Evolutionary conservation across 2,113 vertebrate genomes (phyloP), one percentile per base, ranked within the genome.

Genomic region (Channa maculata): DNA sequence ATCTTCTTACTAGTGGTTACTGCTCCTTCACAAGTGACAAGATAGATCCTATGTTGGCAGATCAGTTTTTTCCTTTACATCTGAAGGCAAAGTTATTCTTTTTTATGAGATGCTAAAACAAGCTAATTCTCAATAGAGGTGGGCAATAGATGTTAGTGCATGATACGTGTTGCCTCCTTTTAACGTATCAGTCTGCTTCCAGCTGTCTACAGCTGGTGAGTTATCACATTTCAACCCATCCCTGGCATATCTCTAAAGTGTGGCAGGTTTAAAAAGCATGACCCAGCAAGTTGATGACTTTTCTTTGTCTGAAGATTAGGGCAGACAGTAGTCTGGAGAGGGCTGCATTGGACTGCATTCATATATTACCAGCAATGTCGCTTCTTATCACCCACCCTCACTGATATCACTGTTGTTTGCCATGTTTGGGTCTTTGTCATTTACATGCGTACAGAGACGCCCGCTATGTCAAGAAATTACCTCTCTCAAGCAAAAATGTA

Each of bases 371-470:
- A 33, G 9, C 57, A 34, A 41, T 71, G 66, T 61, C 60, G 77
- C 34, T 64, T 60, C 39, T 41, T 41, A 7, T 41, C 39, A 41
- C 39, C 39, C 39, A 41, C 6, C 6, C 48, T 50, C 71, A 58
- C 41, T 70, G 45, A 53, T 69, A 45, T 75, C 63, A 78, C 43
- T n/a, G 64, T 9, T 54, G 53, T 60, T 58, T 41, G 14, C 39
- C 24, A 53, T 46, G 58, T 50, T 52, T 37, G n/a, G 61, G 15
- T 71, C 82, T 85, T 89, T 89, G 88, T 87, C 77, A 15, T 67
- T 41, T 38, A 79, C 55, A 55, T 65, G 41, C 34, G 11, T 62
- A 9, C 59, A 36, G 3, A 55, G 46, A 39, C 62, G 12, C 46
- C 59, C 36, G 13, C 8, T 15, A 7, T 24, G 8, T 51, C 24